These are phyloP conservation scores for Lynx canadensis DNA, from an alignment of 2,113 vertebrate species.

Conservation along the genomic window DNA sequence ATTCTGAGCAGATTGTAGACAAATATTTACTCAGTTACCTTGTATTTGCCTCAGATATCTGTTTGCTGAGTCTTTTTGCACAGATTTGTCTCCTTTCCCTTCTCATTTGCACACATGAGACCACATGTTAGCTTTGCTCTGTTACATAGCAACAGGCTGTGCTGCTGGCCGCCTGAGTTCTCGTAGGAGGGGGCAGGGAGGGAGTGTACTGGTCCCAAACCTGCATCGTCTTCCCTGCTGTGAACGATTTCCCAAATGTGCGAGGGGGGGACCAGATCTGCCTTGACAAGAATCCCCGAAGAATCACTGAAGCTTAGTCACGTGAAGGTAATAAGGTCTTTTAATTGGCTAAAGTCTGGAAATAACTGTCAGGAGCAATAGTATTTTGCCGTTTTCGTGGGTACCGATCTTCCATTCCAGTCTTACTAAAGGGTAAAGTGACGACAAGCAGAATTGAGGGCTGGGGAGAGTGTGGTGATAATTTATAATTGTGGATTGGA, in stretches of 20 bases:
- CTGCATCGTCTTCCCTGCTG: neutral
- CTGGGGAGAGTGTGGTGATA: neutral
- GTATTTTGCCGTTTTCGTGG: neutral
- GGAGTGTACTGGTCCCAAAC: neutral
- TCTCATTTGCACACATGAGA: neutral
- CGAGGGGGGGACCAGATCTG: neutral
- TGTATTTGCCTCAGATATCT: neutral
- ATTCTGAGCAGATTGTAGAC: conserved; percentile 30
- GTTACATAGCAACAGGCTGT: neutral
- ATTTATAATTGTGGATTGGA: neutral
- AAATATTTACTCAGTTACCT: neutral
- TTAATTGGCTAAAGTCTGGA: neutral
- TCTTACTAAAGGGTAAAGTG: neutral
- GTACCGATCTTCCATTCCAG: neutral
- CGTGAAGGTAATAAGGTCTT: neutral
- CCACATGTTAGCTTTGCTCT: neutral
- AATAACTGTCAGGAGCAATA: neutral
- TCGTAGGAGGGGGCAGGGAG: neutral
- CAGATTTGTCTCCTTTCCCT: neutral
- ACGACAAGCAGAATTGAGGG: neutral
- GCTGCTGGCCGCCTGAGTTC: neutral
- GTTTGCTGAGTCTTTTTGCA: conserved; percentile 5
- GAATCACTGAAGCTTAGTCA: neutral
- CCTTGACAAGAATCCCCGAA: neutral
- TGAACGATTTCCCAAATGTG: neutral